A percentile compares a stretch with the other conserved stretches of the same genome.
phyloP scores from a whole-genome alignment of 1,140 invertebrate genomes.

The Paramacrobiotus metropolitanus region DNA sequence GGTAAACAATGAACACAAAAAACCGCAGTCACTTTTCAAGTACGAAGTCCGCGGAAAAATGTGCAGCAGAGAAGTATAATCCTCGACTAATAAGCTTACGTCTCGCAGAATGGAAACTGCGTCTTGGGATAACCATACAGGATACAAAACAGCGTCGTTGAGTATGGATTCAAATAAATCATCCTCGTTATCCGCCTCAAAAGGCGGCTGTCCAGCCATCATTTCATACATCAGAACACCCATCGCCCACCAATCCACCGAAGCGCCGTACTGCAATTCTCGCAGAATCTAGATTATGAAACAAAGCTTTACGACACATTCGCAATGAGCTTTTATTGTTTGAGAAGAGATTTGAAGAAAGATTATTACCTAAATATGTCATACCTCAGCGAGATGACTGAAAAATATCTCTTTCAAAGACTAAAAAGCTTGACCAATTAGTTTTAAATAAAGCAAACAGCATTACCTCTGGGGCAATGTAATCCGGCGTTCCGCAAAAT shows the following conservation, averaged over 20 bases:
- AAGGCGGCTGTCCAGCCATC: conserved; percentile 47
- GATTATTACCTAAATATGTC: no score
- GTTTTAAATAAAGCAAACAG: no score
- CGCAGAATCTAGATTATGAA: conserved; percentile 57
- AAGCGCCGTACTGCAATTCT: conserved; percentile 87
- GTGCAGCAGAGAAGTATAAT: no score
- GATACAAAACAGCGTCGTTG: conserved; percentile 92
- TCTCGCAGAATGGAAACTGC: conserved; percentile 90
- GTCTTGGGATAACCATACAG: conserved; percentile 85
- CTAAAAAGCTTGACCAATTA: no score
- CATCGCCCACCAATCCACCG: conserved; percentile 87
- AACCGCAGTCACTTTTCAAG: no score
- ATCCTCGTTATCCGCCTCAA: conserved; percentile 94
- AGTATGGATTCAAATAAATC: conserved; percentile 95
- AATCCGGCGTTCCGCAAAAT: conserved; percentile 95
- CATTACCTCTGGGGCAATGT: conserved; percentile 85
- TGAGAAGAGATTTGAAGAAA: no score
- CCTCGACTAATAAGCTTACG: no score
- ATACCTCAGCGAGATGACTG: no score
- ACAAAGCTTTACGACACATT: no score
- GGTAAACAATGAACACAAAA: no score
- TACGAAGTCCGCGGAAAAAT: conserved; percentile 13
- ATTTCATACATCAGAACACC: conserved; percentile 98
- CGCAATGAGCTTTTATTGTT: no score
- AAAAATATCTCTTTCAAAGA: no score